Evolutionary conservation across 2,797 vertebrate genomes (phyloP).

Genomic region (Cheirogaleus major): DNA sequence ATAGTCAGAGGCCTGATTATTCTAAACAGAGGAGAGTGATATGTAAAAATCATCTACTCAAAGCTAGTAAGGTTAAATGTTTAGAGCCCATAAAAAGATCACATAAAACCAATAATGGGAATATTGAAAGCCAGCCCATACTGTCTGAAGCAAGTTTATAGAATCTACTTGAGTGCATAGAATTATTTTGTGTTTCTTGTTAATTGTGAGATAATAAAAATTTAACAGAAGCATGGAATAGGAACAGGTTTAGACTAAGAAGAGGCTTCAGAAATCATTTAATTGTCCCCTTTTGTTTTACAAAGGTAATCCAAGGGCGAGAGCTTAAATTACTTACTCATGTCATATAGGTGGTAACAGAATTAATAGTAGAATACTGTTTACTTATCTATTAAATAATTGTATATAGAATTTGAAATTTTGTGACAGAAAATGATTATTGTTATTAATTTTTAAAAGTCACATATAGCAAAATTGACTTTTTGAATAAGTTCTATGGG

Average conservation of each 20-base stretch:
- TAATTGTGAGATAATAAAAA: neutral
- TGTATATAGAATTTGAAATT: neutral
- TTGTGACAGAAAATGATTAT: neutral
- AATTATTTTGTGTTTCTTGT: neutral
- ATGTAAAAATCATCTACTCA: neutral
- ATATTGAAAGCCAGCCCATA: neutral
- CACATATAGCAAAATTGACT: neutral
- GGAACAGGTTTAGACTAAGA: neutral
- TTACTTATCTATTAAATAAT: neutral
- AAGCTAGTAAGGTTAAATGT: neutral
- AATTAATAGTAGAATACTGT: neutral
- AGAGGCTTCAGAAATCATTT: neutral
- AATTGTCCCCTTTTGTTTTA: neutral
- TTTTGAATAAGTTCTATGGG: neutral
- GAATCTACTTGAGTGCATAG: neutral
- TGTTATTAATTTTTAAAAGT: neutral
- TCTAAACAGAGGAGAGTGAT: neutral
- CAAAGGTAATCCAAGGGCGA: neutral
- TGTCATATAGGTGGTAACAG: neutral
- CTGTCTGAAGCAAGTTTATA: neutral
- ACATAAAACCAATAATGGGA: neutral
- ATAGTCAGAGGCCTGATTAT: neutral
- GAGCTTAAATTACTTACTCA: neutral
- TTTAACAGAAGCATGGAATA: neutral
- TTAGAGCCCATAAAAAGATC: neutral